Evolutionary conservation across 2,113 vertebrate genomes (phyloP), one percentile per base, ranked within the genome.

Genomic region (Pterocles orientalis): DNA sequence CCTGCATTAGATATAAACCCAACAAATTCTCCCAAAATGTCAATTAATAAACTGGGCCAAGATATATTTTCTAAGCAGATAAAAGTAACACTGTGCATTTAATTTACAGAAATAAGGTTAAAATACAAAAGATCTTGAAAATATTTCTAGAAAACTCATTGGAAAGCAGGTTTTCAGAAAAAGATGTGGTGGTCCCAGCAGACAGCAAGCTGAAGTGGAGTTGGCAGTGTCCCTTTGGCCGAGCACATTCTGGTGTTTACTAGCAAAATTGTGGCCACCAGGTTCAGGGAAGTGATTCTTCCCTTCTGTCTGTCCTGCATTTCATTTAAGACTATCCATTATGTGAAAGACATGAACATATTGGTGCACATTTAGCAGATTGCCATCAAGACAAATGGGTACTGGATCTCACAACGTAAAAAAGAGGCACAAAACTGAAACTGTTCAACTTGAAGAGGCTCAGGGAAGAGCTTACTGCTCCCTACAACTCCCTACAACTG

Each of bases 141-240:
- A 41, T 86, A 60, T 68, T 47, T 83, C 70, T 39, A 39, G 17
- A 65, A 5, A 73, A 43, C 3, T 54, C 3, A 4, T 29, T 25
- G 73, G 24, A 66, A 86, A 69, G 4, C 12, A 85, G 12, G 10
- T 81, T 94, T 62, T n/a, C 33, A 75, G 65, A 57, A 78, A 71
- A 68, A 60, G 3, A 10, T 3, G 1, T 41, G 28, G 14, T 0
- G 3, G 4, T 19, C 1, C 4, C 6, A 6, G 53, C 5, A 58
- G 45, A 65, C 9, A 76, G 10, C 7, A 91, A 81, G 23, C 19
- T 56, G 41, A 76, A 48, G 33, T 66, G 29, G 12, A 50, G 6
- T 9, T 54, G 11, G 6, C 14, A 56, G n/a, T 48, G 9, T 12
- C 12, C 23, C 18, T 79, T 56, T 83, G 39, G 41, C 45, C 39